These are phyloP conservation scores for Lagodon rhomboides DNA, from an alignment of 2,797 vertebrate species.

Conservation along the genomic window DNA sequence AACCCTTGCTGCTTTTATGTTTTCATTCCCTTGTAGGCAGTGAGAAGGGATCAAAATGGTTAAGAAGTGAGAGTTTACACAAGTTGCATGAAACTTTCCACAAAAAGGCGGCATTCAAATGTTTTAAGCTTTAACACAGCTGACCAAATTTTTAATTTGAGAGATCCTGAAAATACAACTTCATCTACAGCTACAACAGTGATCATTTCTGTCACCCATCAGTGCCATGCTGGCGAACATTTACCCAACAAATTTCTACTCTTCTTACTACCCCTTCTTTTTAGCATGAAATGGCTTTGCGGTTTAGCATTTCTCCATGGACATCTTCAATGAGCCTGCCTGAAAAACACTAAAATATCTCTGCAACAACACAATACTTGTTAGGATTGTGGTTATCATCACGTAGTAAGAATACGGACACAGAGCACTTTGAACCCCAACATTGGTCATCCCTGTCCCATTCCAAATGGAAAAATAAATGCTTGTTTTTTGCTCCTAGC, in stretches of 20 bases:
- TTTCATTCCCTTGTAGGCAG: background rate
- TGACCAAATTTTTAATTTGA: background rate
- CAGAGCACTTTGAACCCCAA: conserved; percentile 21
- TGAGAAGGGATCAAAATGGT: background rate
- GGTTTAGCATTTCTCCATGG: conserved; percentile 1
- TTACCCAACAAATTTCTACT: background rate
- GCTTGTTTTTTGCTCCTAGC: conserved; percentile 38
- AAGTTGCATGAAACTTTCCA: background rate
- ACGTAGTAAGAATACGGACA: conserved; percentile 22
- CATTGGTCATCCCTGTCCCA: background rate
- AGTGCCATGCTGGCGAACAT: background rate
- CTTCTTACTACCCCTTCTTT: background rate
- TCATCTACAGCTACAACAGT: background rate
- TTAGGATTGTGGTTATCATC: conserved; percentile 16
- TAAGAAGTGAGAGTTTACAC: background rate
- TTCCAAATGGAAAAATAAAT: conserved; percentile 74
- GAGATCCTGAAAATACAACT: background rate
- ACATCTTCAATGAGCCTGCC: conserved; percentile 8
- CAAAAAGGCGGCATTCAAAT: background rate
- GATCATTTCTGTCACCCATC: background rate
- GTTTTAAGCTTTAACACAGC: background rate
- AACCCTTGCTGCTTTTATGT: background rate
- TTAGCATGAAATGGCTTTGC: background rate
- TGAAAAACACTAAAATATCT: conserved; percentile 9
- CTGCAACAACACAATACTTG: background rate